Base-by-base conservation (phyloP, 2,888 invertebrate species). In the Stenoptilia bipunctidactyla region DNA sequence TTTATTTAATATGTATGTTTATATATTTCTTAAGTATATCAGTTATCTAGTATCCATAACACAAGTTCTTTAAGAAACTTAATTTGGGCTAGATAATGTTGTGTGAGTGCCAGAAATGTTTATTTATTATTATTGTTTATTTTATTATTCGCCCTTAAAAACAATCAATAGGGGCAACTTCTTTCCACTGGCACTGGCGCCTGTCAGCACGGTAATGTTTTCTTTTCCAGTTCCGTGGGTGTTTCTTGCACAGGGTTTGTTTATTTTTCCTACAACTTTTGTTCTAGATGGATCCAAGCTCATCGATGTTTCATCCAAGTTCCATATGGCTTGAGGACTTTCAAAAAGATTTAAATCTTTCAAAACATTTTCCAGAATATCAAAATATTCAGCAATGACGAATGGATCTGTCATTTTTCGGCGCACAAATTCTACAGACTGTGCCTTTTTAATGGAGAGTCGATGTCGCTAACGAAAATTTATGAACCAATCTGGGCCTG, bases 381-480 rank as follows among this genome's bases (percentile, higher is more conserved):
- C 13, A 36, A 46, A 46, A 35, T 46, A 44, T 9, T 40, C 40
- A 14, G 1, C 4, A 12, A 46, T 39, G 1, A 44, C 15, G 15
- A 46, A 46, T 10, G 42, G 46, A 30, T 46, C 46, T 6, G 42
- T 46, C 39, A 42, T 44, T 27, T 39, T 54, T 40, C 52, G 55
- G 14, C 59, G 39, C 2, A 51, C 41, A 25, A 46, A 45, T 44
- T 58, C 54, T 1, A 55, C 45, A 43, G 36, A 13, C 36, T 38
- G 36, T 40, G 35, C 13, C 40, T 27, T 52, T 48, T 59, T 56
- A 33, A 50, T 42, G 20, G 50, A 51, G 15, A 60, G 41, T 40
- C 55, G 52, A 14, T 55, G 55, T 20, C 20, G 20, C 8, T 3
- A 5, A 20, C 20, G 8, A 36, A 15, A n/a, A 15, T 5, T 5